phyloP scores from a whole-genome alignment of 2,888 invertebrate species.

The Phytoseiulus persimilis region DNA sequence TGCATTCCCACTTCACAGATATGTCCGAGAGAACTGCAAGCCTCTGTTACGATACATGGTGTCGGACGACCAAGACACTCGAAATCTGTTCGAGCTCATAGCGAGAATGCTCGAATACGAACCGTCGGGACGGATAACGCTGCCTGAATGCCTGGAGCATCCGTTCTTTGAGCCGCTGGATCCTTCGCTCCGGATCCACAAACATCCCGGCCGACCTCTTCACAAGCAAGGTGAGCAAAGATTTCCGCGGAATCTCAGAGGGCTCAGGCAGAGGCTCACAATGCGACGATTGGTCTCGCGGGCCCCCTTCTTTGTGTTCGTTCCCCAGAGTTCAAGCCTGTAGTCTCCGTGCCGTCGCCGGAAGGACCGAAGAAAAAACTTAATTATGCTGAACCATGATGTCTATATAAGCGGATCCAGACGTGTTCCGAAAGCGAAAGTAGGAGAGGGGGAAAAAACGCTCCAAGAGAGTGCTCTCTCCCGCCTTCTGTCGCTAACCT shows the following conservation, averaged over 20 bases:
- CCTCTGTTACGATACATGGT: slow-evolving; percentile 75
- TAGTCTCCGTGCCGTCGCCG: background rate
- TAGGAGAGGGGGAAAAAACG: background rate
- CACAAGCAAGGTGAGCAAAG: slow-evolving; percentile 22
- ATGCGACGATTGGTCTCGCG: background rate
- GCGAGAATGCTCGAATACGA: slow-evolving; percentile 95
- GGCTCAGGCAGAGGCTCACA: background rate
- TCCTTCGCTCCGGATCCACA: slow-evolving; percentile 30
- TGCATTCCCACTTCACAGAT: slow-evolving; percentile 55
- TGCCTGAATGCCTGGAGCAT: slow-evolving; percentile 79
- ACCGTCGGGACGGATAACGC: slow-evolving; percentile 75
- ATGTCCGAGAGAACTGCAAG: slow-evolving; percentile 95
- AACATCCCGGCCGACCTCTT: background rate
- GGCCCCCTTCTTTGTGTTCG: background rate
- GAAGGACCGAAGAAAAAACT: background rate
- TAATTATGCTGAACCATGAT: background rate
- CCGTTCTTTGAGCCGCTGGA: slow-evolving; percentile 65
- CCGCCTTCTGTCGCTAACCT: background rate
- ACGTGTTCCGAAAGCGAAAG: background rate
- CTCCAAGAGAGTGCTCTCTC: background rate
- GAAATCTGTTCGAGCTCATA: slow-evolving; percentile 85
- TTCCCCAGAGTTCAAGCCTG: background rate
- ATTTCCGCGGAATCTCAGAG: background rate
- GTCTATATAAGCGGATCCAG: background rate
- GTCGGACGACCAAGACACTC: slow-evolving; percentile 78